Conservation (phyloP, 2,888 invertebrate genomes). For the Pterostichus madidus region DNA sequence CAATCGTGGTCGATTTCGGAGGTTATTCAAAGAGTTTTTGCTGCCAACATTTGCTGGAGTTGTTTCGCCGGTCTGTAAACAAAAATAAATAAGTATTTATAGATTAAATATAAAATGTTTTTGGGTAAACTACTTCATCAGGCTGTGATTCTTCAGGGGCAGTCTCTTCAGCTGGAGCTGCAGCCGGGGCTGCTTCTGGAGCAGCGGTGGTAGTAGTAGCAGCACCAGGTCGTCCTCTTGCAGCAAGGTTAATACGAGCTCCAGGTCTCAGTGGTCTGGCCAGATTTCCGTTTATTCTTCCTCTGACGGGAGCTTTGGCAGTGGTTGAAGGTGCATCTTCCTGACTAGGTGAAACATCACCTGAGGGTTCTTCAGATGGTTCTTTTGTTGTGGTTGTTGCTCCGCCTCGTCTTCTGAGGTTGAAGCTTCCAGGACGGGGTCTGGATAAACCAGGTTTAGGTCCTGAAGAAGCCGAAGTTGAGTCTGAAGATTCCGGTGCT, state of each 20-base stretch:
- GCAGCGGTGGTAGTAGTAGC: conserved; percentile 77
- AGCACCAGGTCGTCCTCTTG: conserved; percentile 78
- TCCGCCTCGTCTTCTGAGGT: conserved; percentile 73
- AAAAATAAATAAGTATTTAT: conserved; percentile 20
- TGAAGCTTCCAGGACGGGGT: conserved; percentile 77
- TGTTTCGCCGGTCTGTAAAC: conserved; percentile 62
- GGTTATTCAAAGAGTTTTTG: conserved; percentile 75
- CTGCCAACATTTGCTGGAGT: conserved; percentile 72
- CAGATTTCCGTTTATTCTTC: conserved; percentile 73
- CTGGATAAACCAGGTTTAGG: conserved; percentile 75
- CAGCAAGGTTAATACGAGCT: conserved; percentile 81
- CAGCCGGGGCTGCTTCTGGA: conserved; percentile 75
- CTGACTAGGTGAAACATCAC: conserved; percentile 69
- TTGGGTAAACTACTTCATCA: not conserved
- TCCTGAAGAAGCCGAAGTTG: conserved; percentile 72
- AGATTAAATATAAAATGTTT: not conserved
- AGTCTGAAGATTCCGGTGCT: conserved; percentile 74
- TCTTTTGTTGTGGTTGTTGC: conserved; percentile 68
- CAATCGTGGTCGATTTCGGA: conserved; percentile 77
- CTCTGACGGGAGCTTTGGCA: conserved; percentile 72
- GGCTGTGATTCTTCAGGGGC: conserved; percentile 25
- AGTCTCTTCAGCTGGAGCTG: conserved; percentile 71
- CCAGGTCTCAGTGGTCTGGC: conserved; percentile 83
- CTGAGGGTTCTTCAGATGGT: conserved; percentile 68
- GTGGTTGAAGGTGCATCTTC: conserved; percentile 69